Evolutionary conservation across 2,888 invertebrate genomes (phyloP), one percentile per base, ranked within the genome.

Genomic region (Hirtodrosophila trivittata): DNA sequence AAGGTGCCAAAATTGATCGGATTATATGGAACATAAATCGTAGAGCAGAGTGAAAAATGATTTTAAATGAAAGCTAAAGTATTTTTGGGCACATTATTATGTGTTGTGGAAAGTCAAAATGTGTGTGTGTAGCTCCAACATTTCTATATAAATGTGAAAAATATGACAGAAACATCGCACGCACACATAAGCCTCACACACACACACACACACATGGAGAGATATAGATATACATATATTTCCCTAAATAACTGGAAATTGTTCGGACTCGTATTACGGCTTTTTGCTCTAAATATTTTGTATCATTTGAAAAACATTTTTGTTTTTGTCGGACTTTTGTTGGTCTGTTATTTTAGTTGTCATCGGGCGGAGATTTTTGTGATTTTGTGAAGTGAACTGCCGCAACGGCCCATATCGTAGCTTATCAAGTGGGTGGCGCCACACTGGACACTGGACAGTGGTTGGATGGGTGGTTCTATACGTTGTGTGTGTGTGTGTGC

Each of bases 321-420:
- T 63, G 55, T 68, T 75, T 41, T 46, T 67, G 47, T 43, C 43
- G 54, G 10, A 18, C 41, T 16, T 38, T 38, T 45, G 55, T 39
- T 47, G 52, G 37, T 46, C 45, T 35, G 38, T 43, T 51, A 35
- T 18, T 32, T 42, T 26, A 41, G 43, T 46, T 55, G 66, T 56
- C 55, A 42, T 21, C 49, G 47, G 49, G 9, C 50, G 69, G 45
- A 57, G 52, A 55, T 69, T 85, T 82, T 64, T 82, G 64, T 86
- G 86, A 80, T 83, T 80, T 78, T 80, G 77, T 78, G 80, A 85
- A 78, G 69, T 83, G 76, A 60, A 83, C 76, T 72, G 69, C 72
- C 83, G 75, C 56, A 54, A 43, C 32, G 39, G 45, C 26, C 13
- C 43, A 51, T 65, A 46, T 49, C 35, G 6, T 14, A n/a, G 13